Conservation (phyloP, 1,140 invertebrate genomes). For the Leptestheria dahalacensis region DNA sequence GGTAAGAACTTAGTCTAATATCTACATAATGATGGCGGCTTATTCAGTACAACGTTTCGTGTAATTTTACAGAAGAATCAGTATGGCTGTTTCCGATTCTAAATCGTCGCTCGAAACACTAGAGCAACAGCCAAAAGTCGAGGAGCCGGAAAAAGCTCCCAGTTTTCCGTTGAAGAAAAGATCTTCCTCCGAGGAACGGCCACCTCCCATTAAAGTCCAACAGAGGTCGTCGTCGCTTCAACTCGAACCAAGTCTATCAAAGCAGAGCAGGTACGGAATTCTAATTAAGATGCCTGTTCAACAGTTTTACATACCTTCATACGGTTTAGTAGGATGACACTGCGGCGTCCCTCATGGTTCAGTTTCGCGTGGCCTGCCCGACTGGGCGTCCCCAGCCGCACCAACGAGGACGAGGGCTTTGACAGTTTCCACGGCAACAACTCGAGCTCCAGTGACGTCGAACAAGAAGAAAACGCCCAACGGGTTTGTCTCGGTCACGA, state of each 20-base stretch:
- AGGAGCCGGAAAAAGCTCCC: neutral
- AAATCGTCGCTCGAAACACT: constrained; percentile 28
- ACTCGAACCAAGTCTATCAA: neutral
- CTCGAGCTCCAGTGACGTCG: constrained; percentile 29
- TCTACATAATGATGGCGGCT: neutral
- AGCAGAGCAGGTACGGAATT: neutral
- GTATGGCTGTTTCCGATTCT: constrained; percentile 22
- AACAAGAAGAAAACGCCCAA: constrained; percentile 19
- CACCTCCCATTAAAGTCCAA: neutral
- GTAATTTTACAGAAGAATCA: neutral
- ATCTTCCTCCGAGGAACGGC: constrained; percentile 13
- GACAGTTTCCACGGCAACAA: constrained; percentile 55
- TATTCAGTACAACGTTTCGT: constrained; percentile 8
- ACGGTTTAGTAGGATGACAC: neutral
- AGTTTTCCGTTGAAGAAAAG: neutral
- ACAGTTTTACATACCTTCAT: too few species aligned
- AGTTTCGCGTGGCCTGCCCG: constrained; percentile 9
- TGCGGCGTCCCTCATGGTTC: constrained; percentile 6
- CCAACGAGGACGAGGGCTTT: constrained; percentile 61
- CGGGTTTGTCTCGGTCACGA: too few species aligned
- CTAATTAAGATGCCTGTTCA: too few species aligned
- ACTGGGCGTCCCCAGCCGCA: constrained; percentile 6
- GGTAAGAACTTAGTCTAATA: neutral
- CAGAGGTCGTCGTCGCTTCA: constrained; percentile 13
- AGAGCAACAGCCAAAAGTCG: constrained; percentile 1